These are phyloP conservation scores for Callocephalon fimbriatum DNA, from an alignment of 2,113 vertebrate genomes.

Conservation along the genomic window DNA sequence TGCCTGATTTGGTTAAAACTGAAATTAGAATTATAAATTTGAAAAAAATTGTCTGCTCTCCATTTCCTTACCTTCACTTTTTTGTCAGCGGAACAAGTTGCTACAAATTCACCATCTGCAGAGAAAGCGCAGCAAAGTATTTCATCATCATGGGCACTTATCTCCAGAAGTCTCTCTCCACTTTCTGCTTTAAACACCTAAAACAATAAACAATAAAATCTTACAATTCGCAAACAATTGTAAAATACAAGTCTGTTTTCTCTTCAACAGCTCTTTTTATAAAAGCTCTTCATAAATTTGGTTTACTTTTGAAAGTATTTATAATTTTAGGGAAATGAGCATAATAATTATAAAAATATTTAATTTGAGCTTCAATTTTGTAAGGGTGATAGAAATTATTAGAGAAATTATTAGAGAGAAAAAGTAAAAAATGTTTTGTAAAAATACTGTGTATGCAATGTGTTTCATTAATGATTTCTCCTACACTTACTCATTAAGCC, in stretches of 20 bases:
- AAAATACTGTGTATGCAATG: background rate
- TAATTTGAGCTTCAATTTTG: background rate
- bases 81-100: conserved; percentile 92
- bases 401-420: background rate
- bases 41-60: background rate
- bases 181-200: conserved; percentile 92
- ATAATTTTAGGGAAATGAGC: background rate
- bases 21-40: background rate
- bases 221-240: background rate
- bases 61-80: conserved; percentile 88
- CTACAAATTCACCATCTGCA: conserved; percentile 86
- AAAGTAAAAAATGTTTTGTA: background rate
- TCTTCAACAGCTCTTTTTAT: background rate
- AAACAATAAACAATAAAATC: background rate
- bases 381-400: background rate
- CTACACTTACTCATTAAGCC: background rate
- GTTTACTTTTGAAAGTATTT: background rate
- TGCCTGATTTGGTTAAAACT: background rate
- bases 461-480: background rate
- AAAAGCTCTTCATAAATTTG: background rate
- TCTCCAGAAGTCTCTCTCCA: conserved; percentile 89
- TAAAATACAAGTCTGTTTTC: background rate
- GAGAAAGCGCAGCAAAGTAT: conserved; percentile 93
- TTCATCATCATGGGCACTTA: conserved; percentile 91
- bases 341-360: background rate